phyloP scores from a whole-genome alignment of 1,140 invertebrate species.

The Magallana gigas region DNA sequence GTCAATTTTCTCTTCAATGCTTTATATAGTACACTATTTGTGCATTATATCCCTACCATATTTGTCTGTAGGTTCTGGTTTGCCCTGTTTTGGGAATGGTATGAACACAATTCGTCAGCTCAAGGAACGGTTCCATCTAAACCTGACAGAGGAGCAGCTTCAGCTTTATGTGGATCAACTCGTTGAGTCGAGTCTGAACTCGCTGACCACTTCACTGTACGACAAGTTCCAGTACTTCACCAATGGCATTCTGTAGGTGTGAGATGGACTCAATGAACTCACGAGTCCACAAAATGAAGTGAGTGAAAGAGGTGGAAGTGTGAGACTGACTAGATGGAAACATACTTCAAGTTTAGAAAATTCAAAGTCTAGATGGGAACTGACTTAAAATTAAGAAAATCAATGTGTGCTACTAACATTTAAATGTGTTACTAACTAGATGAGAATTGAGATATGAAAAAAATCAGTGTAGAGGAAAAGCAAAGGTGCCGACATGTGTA shows the following conservation, averaged over 20 bases:
- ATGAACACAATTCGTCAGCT: slow-evolving; percentile 90
- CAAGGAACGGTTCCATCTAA: slow-evolving; percentile 95
- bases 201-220: slow-evolving; percentile 97
- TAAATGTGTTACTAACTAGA: too few relatives aligned
- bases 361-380: too few relatives aligned
- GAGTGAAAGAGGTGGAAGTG: not conserved
- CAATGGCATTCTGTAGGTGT: slow-evolving; percentile 92
- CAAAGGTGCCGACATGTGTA: too few relatives aligned
- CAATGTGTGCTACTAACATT: too few relatives aligned
- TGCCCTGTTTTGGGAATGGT: slow-evolving; percentile 96
- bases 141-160: slow-evolving; percentile 96
- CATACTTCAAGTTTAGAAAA: too few relatives aligned
- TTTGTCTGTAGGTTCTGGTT: slow-evolving; percentile 88
- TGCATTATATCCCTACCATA: too few relatives aligned
- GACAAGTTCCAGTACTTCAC: slow-evolving; percentile 99
- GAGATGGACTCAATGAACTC: not conserved
- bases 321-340: not conserved
- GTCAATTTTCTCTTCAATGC: too few relatives aligned
- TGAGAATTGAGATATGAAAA: too few relatives aligned
- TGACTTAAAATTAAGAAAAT: too few relatives aligned
- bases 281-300: too few relatives aligned
- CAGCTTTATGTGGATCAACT: slow-evolving; percentile 94
- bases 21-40: too few relatives aligned
- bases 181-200: slow-evolving; percentile 96
- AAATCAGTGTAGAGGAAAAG: too few relatives aligned